These are phyloP conservation scores for Pseudopipra pipra DNA, from an alignment of 2,113 vertebrate genomes.

Conservation along the genomic window DNA sequence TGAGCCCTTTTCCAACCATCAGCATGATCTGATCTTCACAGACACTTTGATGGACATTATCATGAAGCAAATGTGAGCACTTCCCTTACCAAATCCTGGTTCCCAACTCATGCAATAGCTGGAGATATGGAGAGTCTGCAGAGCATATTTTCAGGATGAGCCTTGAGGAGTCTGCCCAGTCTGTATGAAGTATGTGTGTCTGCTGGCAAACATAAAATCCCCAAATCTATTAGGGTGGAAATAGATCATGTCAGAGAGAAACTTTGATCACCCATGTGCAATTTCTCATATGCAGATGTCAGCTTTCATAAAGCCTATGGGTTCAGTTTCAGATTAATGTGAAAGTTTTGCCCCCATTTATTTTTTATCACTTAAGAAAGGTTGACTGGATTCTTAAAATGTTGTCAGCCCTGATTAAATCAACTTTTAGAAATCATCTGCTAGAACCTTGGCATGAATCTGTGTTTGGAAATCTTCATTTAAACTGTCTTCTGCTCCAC, in stretches of 20 bases:
- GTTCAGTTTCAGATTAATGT: neutral
- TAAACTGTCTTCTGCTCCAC: neutral
- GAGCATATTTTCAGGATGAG: neutral
- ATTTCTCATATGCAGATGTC: neutral
- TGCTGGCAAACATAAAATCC: neutral
- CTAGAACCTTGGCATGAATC: neutral
- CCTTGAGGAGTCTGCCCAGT: neutral
- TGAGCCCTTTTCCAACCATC: neutral
- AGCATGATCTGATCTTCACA: neutral
- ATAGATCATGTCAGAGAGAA: neutral
- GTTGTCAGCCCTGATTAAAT: neutral
- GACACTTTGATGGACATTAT: accelerated
- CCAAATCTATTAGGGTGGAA: neutral
- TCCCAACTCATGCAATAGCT: accelerated
- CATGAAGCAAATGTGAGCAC: neutral
- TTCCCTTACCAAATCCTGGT: neutral
- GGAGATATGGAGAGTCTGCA: neutral
- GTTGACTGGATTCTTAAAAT: neutral
- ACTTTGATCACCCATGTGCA: neutral
- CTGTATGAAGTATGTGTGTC: neutral
- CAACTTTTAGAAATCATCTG: neutral
- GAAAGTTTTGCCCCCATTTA: neutral
- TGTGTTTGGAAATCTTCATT: neutral
- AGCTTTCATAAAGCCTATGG: neutral
- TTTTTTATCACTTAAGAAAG: neutral